phyloP scores from a whole-genome alignment of 1,140 invertebrate genomes.

The Drosophila eugracilis region DNA sequence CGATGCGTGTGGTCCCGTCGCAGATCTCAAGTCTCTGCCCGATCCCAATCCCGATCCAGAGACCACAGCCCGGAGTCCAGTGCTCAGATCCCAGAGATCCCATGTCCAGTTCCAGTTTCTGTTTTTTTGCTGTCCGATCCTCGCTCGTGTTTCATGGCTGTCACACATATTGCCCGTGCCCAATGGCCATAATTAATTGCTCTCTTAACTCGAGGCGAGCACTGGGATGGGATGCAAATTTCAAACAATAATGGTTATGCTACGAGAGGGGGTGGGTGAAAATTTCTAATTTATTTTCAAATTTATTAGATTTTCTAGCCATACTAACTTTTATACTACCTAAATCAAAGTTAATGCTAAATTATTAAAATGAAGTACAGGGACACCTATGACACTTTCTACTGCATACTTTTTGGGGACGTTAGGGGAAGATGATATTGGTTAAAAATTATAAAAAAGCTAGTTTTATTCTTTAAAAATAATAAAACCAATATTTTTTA shows the following conservation, averaged over 20 bases:
- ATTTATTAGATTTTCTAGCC: no score
- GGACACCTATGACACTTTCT: no score
- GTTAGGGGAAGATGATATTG: no score
- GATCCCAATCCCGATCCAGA: background rate
- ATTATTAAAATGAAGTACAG: no score
- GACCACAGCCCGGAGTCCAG: slow-evolving; percentile 19
- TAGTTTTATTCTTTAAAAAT: no score
- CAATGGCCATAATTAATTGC: slow-evolving; percentile 75
- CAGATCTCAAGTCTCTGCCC: slow-evolving; percentile 4
- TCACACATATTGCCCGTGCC: slow-evolving; percentile 58
- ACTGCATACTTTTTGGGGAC: no score
- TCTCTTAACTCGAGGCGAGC: slow-evolving; percentile 62
- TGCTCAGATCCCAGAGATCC: slow-evolving; percentile 13
- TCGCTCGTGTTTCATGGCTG: slow-evolving; percentile 64
- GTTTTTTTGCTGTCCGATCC: slow-evolving; percentile 17
- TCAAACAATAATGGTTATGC: background rate
- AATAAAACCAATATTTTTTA: no score
- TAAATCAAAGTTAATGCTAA: no score
- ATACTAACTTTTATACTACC: no score
- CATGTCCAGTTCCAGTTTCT: slow-evolving; percentile 52
- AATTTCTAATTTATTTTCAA: background rate
- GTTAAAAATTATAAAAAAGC: no score
- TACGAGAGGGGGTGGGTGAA: no score
- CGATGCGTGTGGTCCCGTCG: slow-evolving; percentile 67
- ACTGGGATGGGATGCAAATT: slow-evolving; percentile 38